Base-by-base conservation (phyloP, 2,888 invertebrate species). In the Machimus atricapillus region DNA sequence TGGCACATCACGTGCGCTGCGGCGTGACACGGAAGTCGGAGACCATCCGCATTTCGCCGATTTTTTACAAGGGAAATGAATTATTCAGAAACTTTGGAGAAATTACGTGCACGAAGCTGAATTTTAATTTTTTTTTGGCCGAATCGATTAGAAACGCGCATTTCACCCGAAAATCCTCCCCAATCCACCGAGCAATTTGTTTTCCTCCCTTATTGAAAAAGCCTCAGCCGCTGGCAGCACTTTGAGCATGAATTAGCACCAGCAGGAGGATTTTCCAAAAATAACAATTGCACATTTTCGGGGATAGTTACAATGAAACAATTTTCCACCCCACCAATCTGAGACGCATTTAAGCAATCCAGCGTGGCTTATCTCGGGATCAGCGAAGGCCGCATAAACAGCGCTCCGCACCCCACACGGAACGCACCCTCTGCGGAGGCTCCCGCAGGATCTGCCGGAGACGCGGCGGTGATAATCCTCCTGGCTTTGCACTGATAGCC, bases 291-390 rank as follows among this genome's bases (percentile, higher is more conserved):
- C 76, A 77, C 77, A 77, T 77, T 86, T 40, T 77, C 78, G 19
- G 40, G 19, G 58, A n/a, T n/a, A 40, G 37, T 76, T 58, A 86
- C 86, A 86, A 86, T 86, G 58, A 86, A 86, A 86, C 78, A 86
- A 86, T 86, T 86, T 86, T 86, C 86, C 86, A 86, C 86, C 78
- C 86, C 86, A 66, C n/a, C 37, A 85, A 31, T 31, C 31, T 56
- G 27, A 27, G 34, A 74, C 74, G 74, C 43, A 77, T 86, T 19
- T 43, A 40, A 86, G 79, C 86, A 86, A 86, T 86, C 79, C 37
- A 79, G 56, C 66, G 23, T 86, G 87, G 82, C 82, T 87, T 87
- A 87, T 87, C 87, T 76, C 76, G 87, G 87, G 87, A 87, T 87
- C 87, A 87, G 76, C 34, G 76, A 43, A 56, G 76, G 34, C 73